Conservation (phyloP, 2,797 vertebrate species). For the Danio aesculapii region DNA sequence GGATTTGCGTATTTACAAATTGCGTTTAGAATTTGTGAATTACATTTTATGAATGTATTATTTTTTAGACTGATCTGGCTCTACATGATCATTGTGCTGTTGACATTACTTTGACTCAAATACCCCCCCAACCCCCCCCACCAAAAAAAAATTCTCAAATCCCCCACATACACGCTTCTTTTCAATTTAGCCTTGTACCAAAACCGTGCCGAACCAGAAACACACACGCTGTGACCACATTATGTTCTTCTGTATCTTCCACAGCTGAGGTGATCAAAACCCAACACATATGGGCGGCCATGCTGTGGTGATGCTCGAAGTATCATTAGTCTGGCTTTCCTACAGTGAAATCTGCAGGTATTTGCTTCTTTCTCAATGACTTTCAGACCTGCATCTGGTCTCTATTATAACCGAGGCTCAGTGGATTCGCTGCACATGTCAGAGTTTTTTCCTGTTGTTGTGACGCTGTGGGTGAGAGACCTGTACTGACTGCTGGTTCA, state of each 20-base stretch:
- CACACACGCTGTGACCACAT: constrained; percentile 25
- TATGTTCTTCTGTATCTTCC: constrained; percentile 25
- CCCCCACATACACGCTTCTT: background rate
- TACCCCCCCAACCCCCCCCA: too few species aligned
- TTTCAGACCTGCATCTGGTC: constrained; percentile 64
- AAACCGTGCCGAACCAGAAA: background rate
- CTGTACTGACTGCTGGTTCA: constrained; percentile 30
- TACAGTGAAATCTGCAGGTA: constrained; percentile 55
- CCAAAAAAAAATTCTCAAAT: constrained; percentile 1
- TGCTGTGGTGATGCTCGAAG: constrained; percentile 20
- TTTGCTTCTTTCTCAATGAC: constrained; percentile 52
- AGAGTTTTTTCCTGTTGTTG: constrained; percentile 16
- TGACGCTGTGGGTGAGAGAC: constrained; percentile 27
- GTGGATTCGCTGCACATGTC: constrained; percentile 24
- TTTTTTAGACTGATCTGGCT: too few species aligned
- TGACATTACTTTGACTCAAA: background rate
- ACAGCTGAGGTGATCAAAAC: constrained; percentile 43
- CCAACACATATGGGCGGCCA: constrained; percentile 36
- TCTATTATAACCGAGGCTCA: constrained; percentile 50
- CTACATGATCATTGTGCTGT: background rate
- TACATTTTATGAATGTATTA: too few species aligned
- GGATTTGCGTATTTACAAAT: too few species aligned
- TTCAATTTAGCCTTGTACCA: background rate
- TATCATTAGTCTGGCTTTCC: constrained; percentile 50
- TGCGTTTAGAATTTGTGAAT: too few species aligned